Conservation (phyloP, 2,888 invertebrate species). For the Drosophila diplacantha region DNA sequence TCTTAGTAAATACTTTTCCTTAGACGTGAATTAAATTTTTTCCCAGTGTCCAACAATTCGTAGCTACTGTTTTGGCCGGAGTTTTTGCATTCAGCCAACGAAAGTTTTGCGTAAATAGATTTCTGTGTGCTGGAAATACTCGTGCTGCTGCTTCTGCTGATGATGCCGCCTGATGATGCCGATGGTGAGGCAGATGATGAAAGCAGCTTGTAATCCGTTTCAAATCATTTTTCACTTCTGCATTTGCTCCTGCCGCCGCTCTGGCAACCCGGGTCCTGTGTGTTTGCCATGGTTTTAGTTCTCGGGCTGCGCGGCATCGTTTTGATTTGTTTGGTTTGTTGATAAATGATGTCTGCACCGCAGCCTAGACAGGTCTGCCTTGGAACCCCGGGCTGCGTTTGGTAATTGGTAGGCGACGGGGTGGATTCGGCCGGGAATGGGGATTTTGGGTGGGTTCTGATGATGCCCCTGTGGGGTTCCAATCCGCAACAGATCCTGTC, state of each 20-base stretch:
- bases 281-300: slow-evolving; percentile 59
- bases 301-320: slow-evolving; percentile 48
- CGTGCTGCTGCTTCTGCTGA: slow-evolving; percentile 16
- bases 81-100: slow-evolving; percentile 59
- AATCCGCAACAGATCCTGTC: slow-evolving; percentile 12
- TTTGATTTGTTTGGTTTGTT: slow-evolving; percentile 67
- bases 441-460: slow-evolving; percentile 10
- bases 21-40: neutral
- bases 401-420: slow-evolving; percentile 30
- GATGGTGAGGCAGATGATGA: slow-evolving; percentile 48
- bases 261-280: slow-evolving; percentile 18
- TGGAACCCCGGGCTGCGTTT: slow-evolving; percentile 24
- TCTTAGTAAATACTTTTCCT: no score
- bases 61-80: slow-evolving; percentile 20
- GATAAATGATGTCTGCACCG: slow-evolving; percentile 68
- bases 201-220: slow-evolving; percentile 68
- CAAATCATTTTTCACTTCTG: slow-evolving; percentile 69
- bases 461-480: slow-evolving; percentile 14
- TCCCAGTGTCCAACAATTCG: slow-evolving; percentile 2
- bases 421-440: slow-evolving; percentile 7
- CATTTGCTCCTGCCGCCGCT: slow-evolving; percentile 26
- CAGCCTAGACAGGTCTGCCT: slow-evolving; percentile 55
- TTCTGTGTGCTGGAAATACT: slow-evolving; percentile 38
- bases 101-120: slow-evolving; percentile 67
- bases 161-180: slow-evolving; percentile 26